These are phyloP conservation scores for Akabosia matsudoensis DNA, from an alignment of 1,140 invertebrate species.

Conservation along the genomic window DNA sequence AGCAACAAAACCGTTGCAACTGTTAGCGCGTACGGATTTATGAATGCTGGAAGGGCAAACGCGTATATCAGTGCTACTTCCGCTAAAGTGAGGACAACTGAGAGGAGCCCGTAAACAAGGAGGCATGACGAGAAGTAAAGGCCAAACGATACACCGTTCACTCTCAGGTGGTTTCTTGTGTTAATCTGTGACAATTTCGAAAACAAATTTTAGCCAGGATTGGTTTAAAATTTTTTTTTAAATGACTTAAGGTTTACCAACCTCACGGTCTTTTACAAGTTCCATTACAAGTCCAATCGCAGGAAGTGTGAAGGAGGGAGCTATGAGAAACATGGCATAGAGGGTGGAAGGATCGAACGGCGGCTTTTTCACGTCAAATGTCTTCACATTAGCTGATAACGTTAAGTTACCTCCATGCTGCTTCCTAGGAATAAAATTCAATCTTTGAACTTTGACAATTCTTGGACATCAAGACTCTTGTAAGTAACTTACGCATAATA, in stretches of 20 bases:
- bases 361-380: constrained; percentile 22
- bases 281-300: constrained; percentile 68
- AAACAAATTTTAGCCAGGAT: too few relatives aligned
- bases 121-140: constrained; percentile 76
- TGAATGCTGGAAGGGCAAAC: constrained; percentile 50
- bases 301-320: constrained; percentile 33
- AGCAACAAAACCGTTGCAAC: constrained; percentile 57
- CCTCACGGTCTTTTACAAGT: constrained; percentile 78
- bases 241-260: too few relatives aligned
- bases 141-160: constrained; percentile 72
- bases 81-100: constrained; percentile 15
- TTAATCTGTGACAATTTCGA: constrained; percentile 63
- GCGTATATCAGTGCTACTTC: constrained; percentile 34
- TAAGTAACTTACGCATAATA: constrained; percentile 55
- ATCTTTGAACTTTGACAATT: too few relatives aligned
- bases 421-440: background rate
- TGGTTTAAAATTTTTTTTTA: too few relatives aligned
- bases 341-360: constrained; percentile 34
- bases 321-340: constrained; percentile 43
- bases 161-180: constrained; percentile 74
- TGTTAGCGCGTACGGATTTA: constrained; percentile 28
- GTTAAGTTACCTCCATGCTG: background rate
- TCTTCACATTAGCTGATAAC: background rate
- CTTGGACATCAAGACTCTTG: background rate
- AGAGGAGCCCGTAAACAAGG: constrained; percentile 63